phyloP scores from a whole-genome alignment of 2,113 vertebrate species.

The Leptobrachium leishanense region DNA sequence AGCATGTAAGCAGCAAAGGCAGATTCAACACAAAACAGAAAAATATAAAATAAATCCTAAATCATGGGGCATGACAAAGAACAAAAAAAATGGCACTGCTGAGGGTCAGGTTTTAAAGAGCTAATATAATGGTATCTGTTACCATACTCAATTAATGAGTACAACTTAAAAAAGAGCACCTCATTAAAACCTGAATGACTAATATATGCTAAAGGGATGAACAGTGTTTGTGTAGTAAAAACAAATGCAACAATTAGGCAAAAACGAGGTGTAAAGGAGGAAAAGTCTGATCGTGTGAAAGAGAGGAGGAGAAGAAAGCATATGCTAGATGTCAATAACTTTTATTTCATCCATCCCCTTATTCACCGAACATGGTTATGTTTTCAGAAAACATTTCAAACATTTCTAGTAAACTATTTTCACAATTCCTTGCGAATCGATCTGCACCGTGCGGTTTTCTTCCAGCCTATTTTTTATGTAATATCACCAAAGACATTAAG shows the following conservation, averaged over 20 bases:
- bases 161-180: conserved; percentile 19
- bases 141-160: background rate
- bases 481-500: conserved; percentile 65
- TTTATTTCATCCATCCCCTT: conserved; percentile 28
- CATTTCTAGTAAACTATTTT: conserved; percentile 11
- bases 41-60: too few relatives aligned
- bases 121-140: too few relatives aligned
- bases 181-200: conserved; percentile 43
- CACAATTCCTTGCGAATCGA: conserved; percentile 19
- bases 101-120: too few relatives aligned
- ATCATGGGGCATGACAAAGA: too few relatives aligned
- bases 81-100: too few relatives aligned
- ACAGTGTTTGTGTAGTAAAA: conserved; percentile 33
- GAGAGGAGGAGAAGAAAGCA: conserved; percentile 10
- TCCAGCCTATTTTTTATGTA: conserved; percentile 67
- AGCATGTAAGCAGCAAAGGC: too few relatives aligned
- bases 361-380: conserved; percentile 28
- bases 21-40: too few relatives aligned
- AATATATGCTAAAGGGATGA: conserved; percentile 20
- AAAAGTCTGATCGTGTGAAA: conserved; percentile 17
- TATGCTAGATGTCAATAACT: conserved; percentile 29
- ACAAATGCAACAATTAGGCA: conserved; percentile 38
- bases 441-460: conserved; percentile 41
- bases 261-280: conserved; percentile 18
- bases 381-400: conserved; percentile 24